Percentiles rank a stretch among this genome's conserved stretches.
Evolutionary conservation across 2,797 vertebrate species (phyloP).

Genomic region (Thamnophis elegans): DNA sequence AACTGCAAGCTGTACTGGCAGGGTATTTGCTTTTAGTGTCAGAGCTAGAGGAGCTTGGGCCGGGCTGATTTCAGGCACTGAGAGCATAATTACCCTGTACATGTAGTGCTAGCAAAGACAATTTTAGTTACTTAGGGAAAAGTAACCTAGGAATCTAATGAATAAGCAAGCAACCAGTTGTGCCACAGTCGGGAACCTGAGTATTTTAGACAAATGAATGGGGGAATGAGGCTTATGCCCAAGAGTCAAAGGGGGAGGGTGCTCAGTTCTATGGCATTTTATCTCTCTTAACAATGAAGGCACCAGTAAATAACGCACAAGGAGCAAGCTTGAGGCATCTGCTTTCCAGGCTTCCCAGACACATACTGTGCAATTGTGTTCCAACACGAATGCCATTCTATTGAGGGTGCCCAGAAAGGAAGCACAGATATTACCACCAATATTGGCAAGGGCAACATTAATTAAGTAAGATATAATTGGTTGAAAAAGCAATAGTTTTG

Average conservation of each 20-base stretch:
- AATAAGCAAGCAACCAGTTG: constrained; percentile 19
- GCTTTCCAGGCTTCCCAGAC: not conserved
- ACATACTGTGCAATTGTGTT: not conserved
- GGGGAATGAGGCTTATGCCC: not conserved
- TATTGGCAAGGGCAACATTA: not conserved
- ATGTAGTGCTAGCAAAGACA: not conserved
- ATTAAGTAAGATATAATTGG: not conserved
- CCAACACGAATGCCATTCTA: not conserved
- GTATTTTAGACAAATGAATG: not conserved
- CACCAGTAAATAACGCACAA: not conserved
- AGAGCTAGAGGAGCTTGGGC: not conserved
- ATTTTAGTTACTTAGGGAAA: constrained; percentile 19
- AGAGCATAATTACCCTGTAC: constrained; percentile 16
- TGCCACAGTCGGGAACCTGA: not conserved
- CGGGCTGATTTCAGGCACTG: constrained; percentile 18
- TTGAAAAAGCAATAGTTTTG: not conserved
- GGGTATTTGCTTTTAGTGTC: not conserved
- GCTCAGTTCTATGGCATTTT: not conserved
- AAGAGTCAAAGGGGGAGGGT: not conserved
- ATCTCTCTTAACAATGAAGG: not conserved
- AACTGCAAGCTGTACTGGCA: not conserved
- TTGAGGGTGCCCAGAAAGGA: not conserved
- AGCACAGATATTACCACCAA: not conserved
- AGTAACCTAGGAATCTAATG: constrained; percentile 22
- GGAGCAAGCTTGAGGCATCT: not conserved